A percentile compares a stretch with the other conserved stretches of the same genome.
These are phyloP conservation scores for Corythornis leucogaster DNA, from an alignment of 2,797 vertebrate genomes.

Conservation along the genomic window DNA sequence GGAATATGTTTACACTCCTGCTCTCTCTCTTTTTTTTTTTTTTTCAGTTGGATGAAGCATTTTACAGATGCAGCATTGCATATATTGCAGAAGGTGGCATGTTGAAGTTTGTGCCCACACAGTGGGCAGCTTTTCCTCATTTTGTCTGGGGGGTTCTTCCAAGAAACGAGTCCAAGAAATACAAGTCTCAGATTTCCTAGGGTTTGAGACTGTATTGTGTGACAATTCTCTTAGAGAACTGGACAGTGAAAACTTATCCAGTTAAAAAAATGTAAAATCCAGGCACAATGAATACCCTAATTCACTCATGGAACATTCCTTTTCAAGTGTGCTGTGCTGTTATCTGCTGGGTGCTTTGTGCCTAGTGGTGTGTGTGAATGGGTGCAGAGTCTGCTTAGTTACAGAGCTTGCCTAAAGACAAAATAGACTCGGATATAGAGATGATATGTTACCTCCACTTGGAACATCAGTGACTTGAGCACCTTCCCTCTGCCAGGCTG, in stretches of 20 bases:
- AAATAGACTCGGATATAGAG: neutral
- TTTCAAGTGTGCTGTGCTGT: neutral
- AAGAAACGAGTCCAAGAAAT: neutral
- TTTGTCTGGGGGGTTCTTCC: neutral
- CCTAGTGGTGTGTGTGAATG: neutral
- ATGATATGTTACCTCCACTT: rapidly evolving
- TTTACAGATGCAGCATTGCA: neutral
- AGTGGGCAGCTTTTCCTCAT: neutral
- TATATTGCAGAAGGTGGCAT: neutral
- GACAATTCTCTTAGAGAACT: neutral
- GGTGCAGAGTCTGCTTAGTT: neutral
- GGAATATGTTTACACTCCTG: constrained; percentile 59
- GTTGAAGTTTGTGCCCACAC: neutral
- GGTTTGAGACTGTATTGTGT: neutral
- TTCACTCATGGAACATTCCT: neutral
- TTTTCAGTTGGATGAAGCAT: neutral
- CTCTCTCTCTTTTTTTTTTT: neutral
- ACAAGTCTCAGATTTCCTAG: neutral
- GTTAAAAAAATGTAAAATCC: constrained; percentile 14
- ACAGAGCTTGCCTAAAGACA: neutral
- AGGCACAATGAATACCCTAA: neutral
- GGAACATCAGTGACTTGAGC: neutral
- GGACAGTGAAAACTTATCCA: neutral
- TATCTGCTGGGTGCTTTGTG: neutral
- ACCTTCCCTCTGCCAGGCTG: neutral